phyloP scores from a whole-genome alignment of 2,888 invertebrate genomes.

The Bombyx huttoni region DNA sequence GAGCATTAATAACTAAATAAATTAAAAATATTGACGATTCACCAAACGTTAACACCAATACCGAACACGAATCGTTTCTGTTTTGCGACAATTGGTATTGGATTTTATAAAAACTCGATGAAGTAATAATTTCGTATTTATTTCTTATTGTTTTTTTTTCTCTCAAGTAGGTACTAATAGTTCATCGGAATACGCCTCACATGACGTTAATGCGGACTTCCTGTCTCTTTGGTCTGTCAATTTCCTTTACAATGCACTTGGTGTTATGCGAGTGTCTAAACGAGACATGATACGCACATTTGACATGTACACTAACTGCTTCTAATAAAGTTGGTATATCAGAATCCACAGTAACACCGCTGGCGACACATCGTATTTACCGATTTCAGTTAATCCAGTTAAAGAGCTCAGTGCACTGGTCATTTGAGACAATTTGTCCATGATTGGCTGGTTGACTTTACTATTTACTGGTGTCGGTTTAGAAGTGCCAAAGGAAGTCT shows the following conservation, averaged over 20 bases:
- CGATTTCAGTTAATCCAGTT: slow-evolving; percentile 56
- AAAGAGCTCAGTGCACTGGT: slow-evolving; percentile 47
- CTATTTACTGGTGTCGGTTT: slow-evolving; percentile 34
- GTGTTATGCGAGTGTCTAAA: slow-evolving; percentile 34
- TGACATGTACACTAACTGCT: slow-evolving; percentile 7
- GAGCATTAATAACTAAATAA: too few species aligned
- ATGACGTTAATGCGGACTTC: slow-evolving; percentile 57
- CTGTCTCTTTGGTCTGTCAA: slow-evolving; percentile 60
- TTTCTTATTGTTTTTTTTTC: too few species aligned
- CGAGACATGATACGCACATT: slow-evolving; percentile 44
- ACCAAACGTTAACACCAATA: too few species aligned
- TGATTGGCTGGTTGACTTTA: slow-evolving; percentile 49
- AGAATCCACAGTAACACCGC: slow-evolving; percentile 7
- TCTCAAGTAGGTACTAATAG: slow-evolving; percentile 12
- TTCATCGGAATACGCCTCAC: slow-evolving; percentile 40
- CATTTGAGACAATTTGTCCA: slow-evolving; percentile 54
- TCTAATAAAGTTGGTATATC: not conserved
- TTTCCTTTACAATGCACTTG: slow-evolving; percentile 53
- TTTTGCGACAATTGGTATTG: too few species aligned
- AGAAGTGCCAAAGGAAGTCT: slow-evolving; percentile 31
- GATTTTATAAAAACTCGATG: too few species aligned
- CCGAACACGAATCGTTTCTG: too few species aligned
- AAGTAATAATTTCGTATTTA: too few species aligned
- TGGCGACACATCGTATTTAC: slow-evolving; percentile 26
- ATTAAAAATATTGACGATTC: too few species aligned